Percentiles rank a stretch among this genome's conserved stretches.
These are phyloP conservation scores for Linurgus olivaceus DNA, from an alignment of 2,797 vertebrate genomes.

Conservation along the genomic window DNA sequence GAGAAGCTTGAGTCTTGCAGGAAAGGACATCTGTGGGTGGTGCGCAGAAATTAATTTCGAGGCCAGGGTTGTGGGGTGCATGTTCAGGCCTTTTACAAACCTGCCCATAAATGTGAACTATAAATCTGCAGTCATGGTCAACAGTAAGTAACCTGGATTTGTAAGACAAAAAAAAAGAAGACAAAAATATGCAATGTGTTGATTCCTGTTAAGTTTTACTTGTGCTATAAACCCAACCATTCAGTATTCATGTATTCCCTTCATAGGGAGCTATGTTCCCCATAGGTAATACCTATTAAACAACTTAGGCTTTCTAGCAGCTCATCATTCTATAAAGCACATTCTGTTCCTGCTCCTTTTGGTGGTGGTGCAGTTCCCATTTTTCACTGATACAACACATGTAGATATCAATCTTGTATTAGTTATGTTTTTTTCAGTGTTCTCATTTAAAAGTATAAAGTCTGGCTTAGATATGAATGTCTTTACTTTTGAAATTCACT, in stretches of 20 bases:
- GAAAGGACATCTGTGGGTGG: not conserved
- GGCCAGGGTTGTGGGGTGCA: not conserved
- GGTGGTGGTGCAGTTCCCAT: not conserved
- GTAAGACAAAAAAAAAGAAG: not conserved
- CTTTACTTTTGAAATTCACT: not conserved
- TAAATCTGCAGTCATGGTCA: not conserved
- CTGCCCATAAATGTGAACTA: not conserved
- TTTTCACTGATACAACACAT: not conserved
- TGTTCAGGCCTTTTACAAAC: not conserved
- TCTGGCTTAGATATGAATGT: not conserved
- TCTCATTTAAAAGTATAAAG: not conserved
- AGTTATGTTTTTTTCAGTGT: not conserved
- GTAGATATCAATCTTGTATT: not conserved
- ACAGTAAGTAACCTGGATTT: not conserved
- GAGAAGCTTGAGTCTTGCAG: not conserved
- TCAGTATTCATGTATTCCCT: not conserved
- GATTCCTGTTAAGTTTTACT: not conserved
- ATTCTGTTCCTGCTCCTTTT: not conserved
- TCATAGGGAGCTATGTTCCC: not conserved
- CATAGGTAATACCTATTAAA: not conserved
- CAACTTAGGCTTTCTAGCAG: not conserved
- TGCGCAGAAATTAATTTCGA: not conserved
- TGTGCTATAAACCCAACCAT: not conserved
- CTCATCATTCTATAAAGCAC: not conserved
- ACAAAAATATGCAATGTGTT: not conserved